Percentiles rank a stretch among this genome's conserved stretches.
phyloP scores from a whole-genome alignment of 1,140 invertebrate genomes.

The Gryon sp. region DNA sequence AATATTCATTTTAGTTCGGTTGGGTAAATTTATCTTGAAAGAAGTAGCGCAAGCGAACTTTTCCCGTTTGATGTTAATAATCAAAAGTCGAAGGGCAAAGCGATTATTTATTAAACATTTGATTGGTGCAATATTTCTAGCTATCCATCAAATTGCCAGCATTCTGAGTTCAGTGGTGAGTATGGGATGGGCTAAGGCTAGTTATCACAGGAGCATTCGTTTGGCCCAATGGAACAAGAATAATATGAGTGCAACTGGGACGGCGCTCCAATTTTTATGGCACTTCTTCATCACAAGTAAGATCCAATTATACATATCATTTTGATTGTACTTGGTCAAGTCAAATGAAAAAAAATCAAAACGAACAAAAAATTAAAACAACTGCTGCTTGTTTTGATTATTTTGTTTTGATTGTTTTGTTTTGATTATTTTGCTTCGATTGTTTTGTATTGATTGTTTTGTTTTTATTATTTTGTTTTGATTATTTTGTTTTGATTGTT shows the following conservation, averaged over 20 bases:
- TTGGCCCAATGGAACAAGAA: slow-evolving; percentile 86
- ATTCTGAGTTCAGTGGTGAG: slow-evolving; percentile 87
- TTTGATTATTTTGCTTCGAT: too few relatives aligned
- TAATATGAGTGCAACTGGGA: slow-evolving; percentile 85
- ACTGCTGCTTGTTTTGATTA: too few relatives aligned
- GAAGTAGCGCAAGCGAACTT: slow-evolving; percentile 15
- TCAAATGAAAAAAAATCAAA: too few relatives aligned
- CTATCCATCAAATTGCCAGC: slow-evolving; percentile 85
- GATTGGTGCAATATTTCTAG: slow-evolving; percentile 73
- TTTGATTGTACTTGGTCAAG: too few relatives aligned
- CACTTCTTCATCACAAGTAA: slow-evolving; percentile 88
- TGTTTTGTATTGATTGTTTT: too few relatives aligned
- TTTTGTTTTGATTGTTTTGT: too few relatives aligned
- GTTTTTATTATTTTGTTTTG: too few relatives aligned
- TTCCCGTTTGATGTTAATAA: slow-evolving; percentile 36
- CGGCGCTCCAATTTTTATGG: slow-evolving; percentile 87
- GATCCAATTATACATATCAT: too few relatives aligned
- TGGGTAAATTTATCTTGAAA: slow-evolving; percentile 17
- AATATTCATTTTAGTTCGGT: too few relatives aligned
- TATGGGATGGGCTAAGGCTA: slow-evolving; percentile 92
- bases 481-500: too few relatives aligned
- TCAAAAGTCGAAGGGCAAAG: not conserved
- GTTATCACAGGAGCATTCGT: slow-evolving; percentile 89
- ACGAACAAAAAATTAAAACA: too few relatives aligned
- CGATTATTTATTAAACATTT: slow-evolving; percentile 42